A percentile compares a stretch with the other conserved stretches of the same genome.
phyloP scores from a whole-genome alignment of 2,888 invertebrate species.

The Xanthorhoe spadicearia region DNA sequence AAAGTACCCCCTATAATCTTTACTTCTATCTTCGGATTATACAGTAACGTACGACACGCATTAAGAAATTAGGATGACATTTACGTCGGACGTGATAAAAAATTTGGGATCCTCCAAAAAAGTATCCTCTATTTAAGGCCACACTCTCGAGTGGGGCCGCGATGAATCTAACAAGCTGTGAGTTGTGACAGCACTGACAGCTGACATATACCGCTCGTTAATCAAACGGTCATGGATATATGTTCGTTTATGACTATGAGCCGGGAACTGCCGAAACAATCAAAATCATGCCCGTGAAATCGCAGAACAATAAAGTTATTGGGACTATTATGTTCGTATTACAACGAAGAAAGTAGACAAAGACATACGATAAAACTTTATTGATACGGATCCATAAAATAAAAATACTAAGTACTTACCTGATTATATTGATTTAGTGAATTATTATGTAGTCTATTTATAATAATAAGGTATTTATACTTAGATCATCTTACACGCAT shows the following conservation, averaged over 20 bases:
- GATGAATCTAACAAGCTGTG: constrained; percentile 79
- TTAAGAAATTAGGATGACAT: constrained; percentile 66
- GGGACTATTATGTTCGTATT: constrained; percentile 31
- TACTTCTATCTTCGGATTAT: constrained; percentile 45
- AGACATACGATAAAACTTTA: constrained; percentile 21
- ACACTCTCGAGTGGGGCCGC: constrained; percentile 66
- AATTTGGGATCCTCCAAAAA: constrained; percentile 70
- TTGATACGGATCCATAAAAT: constrained; percentile 9
- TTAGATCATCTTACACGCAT: not conserved
- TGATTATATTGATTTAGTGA: constrained; percentile 1
- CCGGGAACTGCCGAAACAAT: constrained; percentile 37
- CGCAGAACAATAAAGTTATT: constrained; percentile 44
- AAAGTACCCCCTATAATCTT: constrained; percentile 17
- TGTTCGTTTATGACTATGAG: constrained; percentile 60
- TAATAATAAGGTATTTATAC: not conserved
- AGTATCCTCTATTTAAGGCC: constrained; percentile 73
- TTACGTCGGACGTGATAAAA: constrained; percentile 67
- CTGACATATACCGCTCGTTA: constrained; percentile 81
- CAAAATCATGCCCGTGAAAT: constrained; percentile 46
- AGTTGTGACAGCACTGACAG: constrained; percentile 82
- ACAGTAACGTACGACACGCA: constrained; percentile 53
- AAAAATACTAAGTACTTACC: constrained; percentile 1
- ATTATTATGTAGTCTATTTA: too few relatives aligned
- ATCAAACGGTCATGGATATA: constrained; percentile 75
- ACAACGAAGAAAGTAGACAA: constrained; percentile 14